phyloP scores from a whole-genome alignment of 2,888 invertebrate species.

The Aphrophora alni region DNA sequence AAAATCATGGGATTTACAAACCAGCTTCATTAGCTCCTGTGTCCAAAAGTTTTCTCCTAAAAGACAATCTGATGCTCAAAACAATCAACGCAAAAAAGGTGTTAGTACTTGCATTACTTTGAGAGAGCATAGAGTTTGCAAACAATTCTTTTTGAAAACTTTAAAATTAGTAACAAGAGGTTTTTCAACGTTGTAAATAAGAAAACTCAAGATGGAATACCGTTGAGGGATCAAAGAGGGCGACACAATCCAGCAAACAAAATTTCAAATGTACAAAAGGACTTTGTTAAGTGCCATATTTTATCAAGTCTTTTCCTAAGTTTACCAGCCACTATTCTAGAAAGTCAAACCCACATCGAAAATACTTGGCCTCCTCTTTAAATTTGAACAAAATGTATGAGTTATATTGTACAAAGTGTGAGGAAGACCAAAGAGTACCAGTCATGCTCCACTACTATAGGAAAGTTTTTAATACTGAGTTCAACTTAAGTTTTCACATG shows the following conservation, averaged over 20 bases:
- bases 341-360: constrained; percentile 5
- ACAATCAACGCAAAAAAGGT: not conserved
- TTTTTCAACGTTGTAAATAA: constrained; percentile 19
- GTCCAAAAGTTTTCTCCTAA: not conserved
- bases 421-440: constrained; percentile 10
- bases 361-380: not conserved
- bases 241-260: constrained; percentile 1
- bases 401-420: constrained; percentile 13
- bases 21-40: not conserved
- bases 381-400: constrained; percentile 20
- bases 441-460: constrained; percentile 18
- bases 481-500: constrained; percentile 13
- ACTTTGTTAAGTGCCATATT: constrained; percentile 11
- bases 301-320: constrained; percentile 16
- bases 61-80: not conserved
- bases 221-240: not conserved
- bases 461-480: constrained; percentile 1
- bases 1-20: constrained; percentile 15
- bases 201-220: constrained; percentile 12
- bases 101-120: constrained; percentile 10
- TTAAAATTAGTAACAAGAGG: constrained; percentile 20
- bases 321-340: constrained; percentile 15
- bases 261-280: not conserved
- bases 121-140: constrained; percentile 17
- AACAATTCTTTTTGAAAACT: constrained; percentile 16